phyloP scores from a whole-genome alignment of 1,140 invertebrate genomes.

The Latrodectus geometricus region DNA sequence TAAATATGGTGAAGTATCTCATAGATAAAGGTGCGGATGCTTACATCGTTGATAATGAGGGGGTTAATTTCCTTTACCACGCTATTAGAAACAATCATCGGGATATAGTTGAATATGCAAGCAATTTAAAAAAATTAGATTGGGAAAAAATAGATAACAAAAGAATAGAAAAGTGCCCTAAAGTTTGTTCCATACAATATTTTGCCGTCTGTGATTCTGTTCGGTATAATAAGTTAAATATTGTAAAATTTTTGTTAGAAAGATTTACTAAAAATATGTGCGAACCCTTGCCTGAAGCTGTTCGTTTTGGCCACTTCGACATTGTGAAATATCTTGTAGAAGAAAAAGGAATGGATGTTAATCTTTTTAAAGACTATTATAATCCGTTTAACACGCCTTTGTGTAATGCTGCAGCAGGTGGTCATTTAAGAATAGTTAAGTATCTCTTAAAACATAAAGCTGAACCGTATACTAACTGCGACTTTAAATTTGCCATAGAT shows the following conservation, averaged over 20 bases:
- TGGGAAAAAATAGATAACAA: neutral
- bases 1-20: neutral
- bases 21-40: neutral
- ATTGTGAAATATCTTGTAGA: neutral
- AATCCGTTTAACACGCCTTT: neutral
- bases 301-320: neutral
- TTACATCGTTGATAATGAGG: neutral
- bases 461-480: neutral
- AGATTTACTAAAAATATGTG: too few relatives aligned
- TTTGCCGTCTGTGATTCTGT: neutral
- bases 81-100: neutral
- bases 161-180: neutral
- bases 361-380: too few relatives aligned
- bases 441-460: neutral
- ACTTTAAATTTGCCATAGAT: slow-evolving; percentile 86
- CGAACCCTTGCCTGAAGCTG: neutral
- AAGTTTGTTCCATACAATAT: neutral
- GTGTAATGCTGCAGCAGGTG: neutral
- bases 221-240: too few relatives aligned
- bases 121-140: neutral
- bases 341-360: neutral
- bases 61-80: neutral
- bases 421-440: neutral
- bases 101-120: neutral
- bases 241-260: too few relatives aligned